A percentile compares a stretch with the other conserved stretches of the same genome.
Conservation (phyloP, 2,888 invertebrate genomes). For the Epirrhoe alternata region DNA sequence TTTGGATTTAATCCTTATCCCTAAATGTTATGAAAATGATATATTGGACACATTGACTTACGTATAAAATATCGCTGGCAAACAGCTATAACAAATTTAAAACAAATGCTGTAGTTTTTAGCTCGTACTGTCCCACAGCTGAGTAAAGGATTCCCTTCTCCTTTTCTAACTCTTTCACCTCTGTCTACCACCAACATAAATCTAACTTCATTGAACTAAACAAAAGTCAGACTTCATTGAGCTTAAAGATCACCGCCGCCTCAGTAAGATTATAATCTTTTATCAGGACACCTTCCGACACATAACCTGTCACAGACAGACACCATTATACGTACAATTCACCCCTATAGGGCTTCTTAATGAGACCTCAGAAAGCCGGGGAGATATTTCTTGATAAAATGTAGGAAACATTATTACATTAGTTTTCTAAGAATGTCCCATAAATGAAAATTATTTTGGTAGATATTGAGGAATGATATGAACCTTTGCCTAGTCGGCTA, state of each 20-base stretch:
- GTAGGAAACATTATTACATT: neutral
- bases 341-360: constrained; percentile 3
- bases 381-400: neutral
- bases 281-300: constrained; percentile 25
- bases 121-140: no score
- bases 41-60: constrained; percentile 13
- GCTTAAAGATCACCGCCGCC: neutral
- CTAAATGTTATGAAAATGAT: constrained; percentile 21
- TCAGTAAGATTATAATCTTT: constrained; percentile 20
- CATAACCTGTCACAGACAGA: constrained; percentile 28
- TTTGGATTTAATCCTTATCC: constrained; percentile 12
- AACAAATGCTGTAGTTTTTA: no score
- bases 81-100: neutral
- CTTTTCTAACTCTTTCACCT: no score
- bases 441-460: no score
- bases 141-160: no score
- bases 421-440: neutral
- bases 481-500: no score
- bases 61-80: constrained; percentile 7
- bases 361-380: constrained; percentile 11
- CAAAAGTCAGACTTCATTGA: neutral
- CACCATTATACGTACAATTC: constrained; percentile 26
- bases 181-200: neutral
- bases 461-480: no score
- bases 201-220: neutral